These are phyloP conservation scores for Ethmia dodecea DNA, from an alignment of 2,888 invertebrate genomes.

Conservation along the genomic window DNA sequence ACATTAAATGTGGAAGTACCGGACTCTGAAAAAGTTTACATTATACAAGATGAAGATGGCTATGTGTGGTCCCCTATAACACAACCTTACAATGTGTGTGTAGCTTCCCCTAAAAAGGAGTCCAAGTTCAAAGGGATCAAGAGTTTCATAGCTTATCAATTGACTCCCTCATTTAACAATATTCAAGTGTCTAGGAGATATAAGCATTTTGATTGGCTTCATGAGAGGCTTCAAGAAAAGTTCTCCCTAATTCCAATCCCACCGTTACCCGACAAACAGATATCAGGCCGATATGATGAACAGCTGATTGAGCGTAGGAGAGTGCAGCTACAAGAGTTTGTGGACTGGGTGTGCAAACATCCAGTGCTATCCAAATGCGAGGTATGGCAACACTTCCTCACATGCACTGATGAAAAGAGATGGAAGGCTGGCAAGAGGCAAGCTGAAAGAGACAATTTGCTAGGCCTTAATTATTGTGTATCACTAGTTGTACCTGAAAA, in stretches of 20 bases:
- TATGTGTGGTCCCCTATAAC: slow-evolving; percentile 87
- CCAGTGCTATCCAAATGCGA: slow-evolving; percentile 94
- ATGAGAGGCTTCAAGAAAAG: slow-evolving; percentile 94
- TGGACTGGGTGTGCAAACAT: slow-evolving; percentile 97
- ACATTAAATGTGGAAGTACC: slow-evolving; percentile 82
- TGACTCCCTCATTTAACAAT: slow-evolving; percentile 96
- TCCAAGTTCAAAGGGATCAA: slow-evolving; percentile 98
- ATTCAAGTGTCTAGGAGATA: slow-evolving; percentile 96
- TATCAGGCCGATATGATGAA: slow-evolving; percentile 97
- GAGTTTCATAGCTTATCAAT: slow-evolving; percentile 97
- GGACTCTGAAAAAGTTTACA: slow-evolving; percentile 83
- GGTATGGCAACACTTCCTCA: slow-evolving; percentile 98
- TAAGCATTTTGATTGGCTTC: slow-evolving; percentile 99
- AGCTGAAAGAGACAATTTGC: slow-evolving; percentile 95
- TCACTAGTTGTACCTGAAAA: slow-evolving; percentile 91
- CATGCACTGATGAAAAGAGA: slow-evolving; percentile 97
- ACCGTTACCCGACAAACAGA: slow-evolving; percentile 98
- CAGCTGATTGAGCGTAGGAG: slow-evolving; percentile 97
- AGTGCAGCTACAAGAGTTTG: slow-evolving; percentile 96
- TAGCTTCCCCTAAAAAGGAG: slow-evolving; percentile 98
- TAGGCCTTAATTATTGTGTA: slow-evolving; percentile 94
- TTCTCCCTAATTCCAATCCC: slow-evolving; percentile 97
- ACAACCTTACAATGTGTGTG: slow-evolving; percentile 88
- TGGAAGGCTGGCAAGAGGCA: slow-evolving; percentile 98
- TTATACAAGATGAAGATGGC: slow-evolving; percentile 84